Conservation (phyloP, 1,140 invertebrate genomes). For the Chrysomallon squamiferum region DNA sequence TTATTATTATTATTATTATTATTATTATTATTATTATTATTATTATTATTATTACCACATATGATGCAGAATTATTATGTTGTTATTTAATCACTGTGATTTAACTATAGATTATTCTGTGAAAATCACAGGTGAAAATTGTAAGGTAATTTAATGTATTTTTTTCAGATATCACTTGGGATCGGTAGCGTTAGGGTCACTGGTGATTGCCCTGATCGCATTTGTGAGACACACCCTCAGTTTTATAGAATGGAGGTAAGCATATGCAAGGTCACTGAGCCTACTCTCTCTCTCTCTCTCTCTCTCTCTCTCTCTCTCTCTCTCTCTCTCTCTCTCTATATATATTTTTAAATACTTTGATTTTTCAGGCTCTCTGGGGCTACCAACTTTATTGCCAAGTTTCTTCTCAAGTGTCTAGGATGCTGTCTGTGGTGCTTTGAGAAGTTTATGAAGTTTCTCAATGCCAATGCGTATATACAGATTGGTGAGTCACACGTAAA, state of each 20-base stretch:
- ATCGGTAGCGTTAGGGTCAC: slow-evolving; percentile 87
- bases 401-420: slow-evolving; percentile 80
- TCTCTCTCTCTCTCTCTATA: too few relatives aligned
- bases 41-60: too few relatives aligned
- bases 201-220: slow-evolving; percentile 88
- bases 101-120: too few relatives aligned
- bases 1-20: too few relatives aligned
- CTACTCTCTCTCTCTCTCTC: too few relatives aligned
- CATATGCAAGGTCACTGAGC: neutral
- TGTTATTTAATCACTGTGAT: too few relatives aligned
- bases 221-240: slow-evolving; percentile 82
- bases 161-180: slow-evolving; percentile 79
- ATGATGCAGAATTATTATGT: too few relatives aligned
- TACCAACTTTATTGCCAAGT: slow-evolving; percentile 67
- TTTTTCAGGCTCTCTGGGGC: slow-evolving; percentile 66
- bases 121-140: too few relatives aligned
- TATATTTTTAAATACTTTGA: too few relatives aligned
- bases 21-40: too few relatives aligned
- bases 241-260: slow-evolving; percentile 83
- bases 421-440: slow-evolving; percentile 89
- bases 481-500: slow-evolving; percentile 77
- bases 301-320: too few relatives aligned
- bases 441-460: slow-evolving; percentile 86
- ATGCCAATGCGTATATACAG: slow-evolving; percentile 91
- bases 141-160: too few relatives aligned